Evolutionary conservation across 2,888 invertebrate genomes (phyloP).

Genomic region (Loripinus fragilis): DNA sequence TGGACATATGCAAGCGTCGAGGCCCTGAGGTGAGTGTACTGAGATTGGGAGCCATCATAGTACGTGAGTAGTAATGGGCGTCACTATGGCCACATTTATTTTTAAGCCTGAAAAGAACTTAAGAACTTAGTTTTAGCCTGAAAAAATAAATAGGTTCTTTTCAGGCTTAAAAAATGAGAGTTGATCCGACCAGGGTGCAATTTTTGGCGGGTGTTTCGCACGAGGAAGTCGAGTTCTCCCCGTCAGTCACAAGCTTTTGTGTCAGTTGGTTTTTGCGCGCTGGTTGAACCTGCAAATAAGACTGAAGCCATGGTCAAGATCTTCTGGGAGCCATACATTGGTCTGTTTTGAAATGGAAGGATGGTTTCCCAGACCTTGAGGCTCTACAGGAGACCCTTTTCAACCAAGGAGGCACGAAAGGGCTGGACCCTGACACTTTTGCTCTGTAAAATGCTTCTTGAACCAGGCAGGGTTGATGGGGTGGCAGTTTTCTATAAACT

Average conservation of each 20-base stretch:
- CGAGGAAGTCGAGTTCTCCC: conserved; percentile 18
- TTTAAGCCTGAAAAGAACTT: no score
- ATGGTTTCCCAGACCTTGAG: not conserved
- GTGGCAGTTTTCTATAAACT: not conserved
- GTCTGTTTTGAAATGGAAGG: not conserved
- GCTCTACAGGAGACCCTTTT: not conserved
- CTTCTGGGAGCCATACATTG: conserved; percentile 3
- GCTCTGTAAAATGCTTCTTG: not conserved
- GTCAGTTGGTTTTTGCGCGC: conserved; percentile 14
- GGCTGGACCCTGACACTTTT: not conserved
- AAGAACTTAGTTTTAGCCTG: no score
- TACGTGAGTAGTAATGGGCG: not conserved
- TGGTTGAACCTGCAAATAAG: conserved; percentile 19
- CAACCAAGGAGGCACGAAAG: not conserved
- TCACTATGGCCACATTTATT: not conserved
- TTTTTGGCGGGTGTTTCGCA: conserved; percentile 15
- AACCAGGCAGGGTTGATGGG: conserved; percentile 2
- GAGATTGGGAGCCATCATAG: not conserved
- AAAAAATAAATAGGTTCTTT: not conserved
- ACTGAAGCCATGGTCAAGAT: not conserved
- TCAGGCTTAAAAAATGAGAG: no score
- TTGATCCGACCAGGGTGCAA: conserved; percentile 6
- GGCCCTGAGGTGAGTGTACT: not conserved
- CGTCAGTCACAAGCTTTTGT: conserved; percentile 9
- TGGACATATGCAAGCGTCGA: not conserved